A percentile compares a stretch with the other conserved stretches of the same genome.
Evolutionary conservation across 2,113 vertebrate species (phyloP).

Genomic region (Xenopus borealis): DNA sequence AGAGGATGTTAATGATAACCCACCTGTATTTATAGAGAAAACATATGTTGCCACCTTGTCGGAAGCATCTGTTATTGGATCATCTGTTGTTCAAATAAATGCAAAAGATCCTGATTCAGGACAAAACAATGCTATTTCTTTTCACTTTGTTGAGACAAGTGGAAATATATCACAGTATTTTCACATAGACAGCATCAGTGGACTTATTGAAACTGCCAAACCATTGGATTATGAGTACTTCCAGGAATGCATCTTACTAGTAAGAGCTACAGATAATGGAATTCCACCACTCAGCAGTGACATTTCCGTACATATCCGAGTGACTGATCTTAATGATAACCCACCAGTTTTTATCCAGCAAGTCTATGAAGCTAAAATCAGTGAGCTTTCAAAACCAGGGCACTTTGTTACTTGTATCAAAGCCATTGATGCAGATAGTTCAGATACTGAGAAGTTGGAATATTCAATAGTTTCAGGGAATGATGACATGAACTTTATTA

Average conservation of each 20-base stretch:
- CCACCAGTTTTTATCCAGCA: conserved; percentile 80
- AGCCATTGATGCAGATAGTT: conserved; percentile 86
- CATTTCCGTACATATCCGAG: conserved; percentile 69
- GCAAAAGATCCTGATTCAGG: conserved; percentile 86
- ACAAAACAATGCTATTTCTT: conserved; percentile 81
- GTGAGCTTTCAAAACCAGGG: conserved; percentile 80
- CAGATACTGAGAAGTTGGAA: conserved; percentile 73
- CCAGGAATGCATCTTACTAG: conserved; percentile 71
- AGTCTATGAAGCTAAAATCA: conserved; percentile 79
- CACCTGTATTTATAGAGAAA: conserved; percentile 77
- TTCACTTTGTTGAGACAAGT: conserved; percentile 79
- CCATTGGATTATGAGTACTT: conserved; percentile 81
- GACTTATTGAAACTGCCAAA: conserved; percentile 75
- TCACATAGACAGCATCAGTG: conserved; percentile 79
- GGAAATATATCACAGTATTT: conserved; percentile 76
- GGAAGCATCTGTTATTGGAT: conserved; percentile 84
- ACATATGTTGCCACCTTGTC: conserved; percentile 78
- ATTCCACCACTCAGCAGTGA: conserved; percentile 84
- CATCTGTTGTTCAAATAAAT: conserved; percentile 73
- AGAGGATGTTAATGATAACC: conserved; percentile 90
- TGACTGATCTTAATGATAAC: conserved; percentile 92
- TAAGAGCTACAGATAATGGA: conserved; percentile 83
- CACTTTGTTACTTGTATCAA: conserved; percentile 88
- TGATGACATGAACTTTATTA: conserved; percentile 86
- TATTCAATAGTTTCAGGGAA: conserved; percentile 90